Conservation (phyloP, 2,113 vertebrate genomes). For the Hemiscyllium ocellatum region DNA sequence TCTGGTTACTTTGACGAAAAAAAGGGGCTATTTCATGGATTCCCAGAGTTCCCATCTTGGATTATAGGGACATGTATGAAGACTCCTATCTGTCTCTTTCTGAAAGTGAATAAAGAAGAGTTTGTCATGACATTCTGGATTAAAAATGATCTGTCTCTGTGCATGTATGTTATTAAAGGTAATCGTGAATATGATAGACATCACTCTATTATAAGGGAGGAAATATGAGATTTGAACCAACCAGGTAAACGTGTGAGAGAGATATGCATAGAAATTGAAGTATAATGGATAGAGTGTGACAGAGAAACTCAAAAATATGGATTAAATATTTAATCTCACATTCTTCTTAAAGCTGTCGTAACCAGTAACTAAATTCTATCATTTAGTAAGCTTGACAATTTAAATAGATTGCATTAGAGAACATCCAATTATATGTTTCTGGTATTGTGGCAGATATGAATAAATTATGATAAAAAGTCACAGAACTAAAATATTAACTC, state of each 20-base stretch:
- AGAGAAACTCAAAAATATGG: no score
- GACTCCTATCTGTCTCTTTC: no score
- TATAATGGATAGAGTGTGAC: not conserved
- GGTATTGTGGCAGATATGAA: not conserved
- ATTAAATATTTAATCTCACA: not conserved
- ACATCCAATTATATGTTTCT: not conserved
- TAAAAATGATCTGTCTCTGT: no score
- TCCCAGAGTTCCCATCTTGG: no score
- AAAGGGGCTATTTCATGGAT: no score
- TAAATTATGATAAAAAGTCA: not conserved
- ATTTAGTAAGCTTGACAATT: not conserved
- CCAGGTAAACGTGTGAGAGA: not conserved
- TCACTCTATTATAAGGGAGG: not conserved
- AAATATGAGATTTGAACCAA: not conserved
- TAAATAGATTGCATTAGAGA: not conserved
- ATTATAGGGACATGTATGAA: no score
- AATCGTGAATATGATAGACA: not conserved
- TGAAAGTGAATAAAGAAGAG: no score
- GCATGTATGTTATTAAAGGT: not conserved
- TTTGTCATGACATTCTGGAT: no score
- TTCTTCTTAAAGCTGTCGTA: not conserved
- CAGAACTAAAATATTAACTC: not conserved
- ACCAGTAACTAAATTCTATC: not conserved
- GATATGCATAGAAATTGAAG: not conserved
- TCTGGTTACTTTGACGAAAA: no score